Evolutionary conservation across 2,888 invertebrate species (phyloP).

Genomic region (Labia minor): DNA sequence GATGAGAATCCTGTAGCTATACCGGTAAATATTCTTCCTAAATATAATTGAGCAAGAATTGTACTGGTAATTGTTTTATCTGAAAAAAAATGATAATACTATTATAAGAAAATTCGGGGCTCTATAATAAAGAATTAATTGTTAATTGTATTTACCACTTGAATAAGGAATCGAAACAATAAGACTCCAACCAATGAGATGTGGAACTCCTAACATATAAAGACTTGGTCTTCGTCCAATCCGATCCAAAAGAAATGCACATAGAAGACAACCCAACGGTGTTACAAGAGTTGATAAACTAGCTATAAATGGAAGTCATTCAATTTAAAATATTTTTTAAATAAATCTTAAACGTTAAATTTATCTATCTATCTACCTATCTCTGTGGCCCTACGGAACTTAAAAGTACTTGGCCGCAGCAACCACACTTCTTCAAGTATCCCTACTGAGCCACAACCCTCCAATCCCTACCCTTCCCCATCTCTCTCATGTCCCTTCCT

Average conservation of each 20-base stretch:
- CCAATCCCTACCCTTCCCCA: no score
- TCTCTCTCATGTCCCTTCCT: no score
- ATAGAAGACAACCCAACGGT: constrained; percentile 43
- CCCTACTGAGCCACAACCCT: no score
- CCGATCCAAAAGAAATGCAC: constrained; percentile 41
- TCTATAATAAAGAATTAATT: no score
- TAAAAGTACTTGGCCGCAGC: no score
- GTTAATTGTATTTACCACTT: neutral
- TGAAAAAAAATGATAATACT: neutral
- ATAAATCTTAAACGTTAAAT: no score
- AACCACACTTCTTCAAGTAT: no score
- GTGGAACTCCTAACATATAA: constrained; percentile 39
- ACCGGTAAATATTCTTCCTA: constrained; percentile 36
- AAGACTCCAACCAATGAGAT: constrained; percentile 42
- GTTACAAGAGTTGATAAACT: constrained; percentile 44
- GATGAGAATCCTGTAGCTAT: constrained; percentile 43
- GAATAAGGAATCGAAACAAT: constrained; percentile 32
- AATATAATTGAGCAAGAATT: constrained; percentile 27
- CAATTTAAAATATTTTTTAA: no score
- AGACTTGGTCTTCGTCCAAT: constrained; percentile 42
- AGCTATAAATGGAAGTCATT: constrained; percentile 34
- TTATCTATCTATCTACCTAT: no score
- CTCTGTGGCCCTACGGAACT: no score
- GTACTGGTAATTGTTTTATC: neutral
- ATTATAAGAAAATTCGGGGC: no score